Conservation (phyloP, 2,113 vertebrate genomes). For the Misgurnus mizolepis region DNA sequence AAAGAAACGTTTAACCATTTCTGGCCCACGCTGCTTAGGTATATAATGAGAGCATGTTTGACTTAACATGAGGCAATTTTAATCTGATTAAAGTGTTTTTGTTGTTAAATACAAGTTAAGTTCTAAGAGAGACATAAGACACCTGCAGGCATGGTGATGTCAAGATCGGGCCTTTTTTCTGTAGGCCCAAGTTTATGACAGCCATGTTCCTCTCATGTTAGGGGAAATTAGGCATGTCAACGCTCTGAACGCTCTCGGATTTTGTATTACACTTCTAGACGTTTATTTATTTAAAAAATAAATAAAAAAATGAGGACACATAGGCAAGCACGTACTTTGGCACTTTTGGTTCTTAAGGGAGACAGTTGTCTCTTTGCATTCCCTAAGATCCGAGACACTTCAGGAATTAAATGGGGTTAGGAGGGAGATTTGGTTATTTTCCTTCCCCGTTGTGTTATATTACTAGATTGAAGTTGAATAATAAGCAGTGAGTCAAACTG, state of each 20-base stretch:
- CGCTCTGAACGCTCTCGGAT: background rate
- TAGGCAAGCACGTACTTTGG: background rate
- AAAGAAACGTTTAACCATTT: conserved; percentile 83
- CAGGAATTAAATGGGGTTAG: conserved; percentile 90
- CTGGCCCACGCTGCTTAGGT: conserved; percentile 46
- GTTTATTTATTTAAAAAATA: no score
- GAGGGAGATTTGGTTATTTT: conserved; percentile 91
- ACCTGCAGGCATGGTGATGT: background rate
- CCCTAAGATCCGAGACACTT: conserved; percentile 84
- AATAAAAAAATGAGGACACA: background rate
- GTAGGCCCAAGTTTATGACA: conserved; percentile 9
- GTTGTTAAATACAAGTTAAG: background rate
- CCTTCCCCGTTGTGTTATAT: conserved; percentile 94
- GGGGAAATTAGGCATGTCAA: conserved; percentile 1
- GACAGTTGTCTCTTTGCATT: conserved; percentile 89
- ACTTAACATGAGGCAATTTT: background rate
- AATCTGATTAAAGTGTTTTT: background rate
- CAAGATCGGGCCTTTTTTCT: conserved; percentile 4
- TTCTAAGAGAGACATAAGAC: background rate
- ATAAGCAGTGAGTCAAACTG: conserved; percentile 99
- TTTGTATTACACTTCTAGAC: conserved; percentile 1
- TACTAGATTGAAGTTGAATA: conserved; percentile 99
- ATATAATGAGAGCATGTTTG: background rate
- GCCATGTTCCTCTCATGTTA: background rate
- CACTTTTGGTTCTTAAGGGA: conserved; percentile 68